Evolutionary conservation across 2,113 vertebrate genomes (phyloP).

Genomic region (Epinephelus cyanopodus): DNA sequence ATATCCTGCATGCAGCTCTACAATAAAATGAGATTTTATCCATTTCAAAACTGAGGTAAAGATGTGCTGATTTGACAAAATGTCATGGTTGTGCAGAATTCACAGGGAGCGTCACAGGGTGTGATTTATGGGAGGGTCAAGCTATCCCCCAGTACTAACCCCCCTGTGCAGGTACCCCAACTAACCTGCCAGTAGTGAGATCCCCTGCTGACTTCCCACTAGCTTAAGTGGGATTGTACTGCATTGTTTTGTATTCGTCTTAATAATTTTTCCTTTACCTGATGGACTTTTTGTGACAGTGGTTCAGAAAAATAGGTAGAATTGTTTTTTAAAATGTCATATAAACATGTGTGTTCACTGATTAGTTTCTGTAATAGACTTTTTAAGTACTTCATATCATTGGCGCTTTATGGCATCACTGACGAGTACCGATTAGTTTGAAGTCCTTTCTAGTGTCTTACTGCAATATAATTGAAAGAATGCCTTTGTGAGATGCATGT

Average conservation of each 20-base stretch:
- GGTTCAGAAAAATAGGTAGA: neutral
- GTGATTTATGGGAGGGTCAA: neutral
- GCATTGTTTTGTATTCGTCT: neutral
- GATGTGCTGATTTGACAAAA: too few relatives aligned
- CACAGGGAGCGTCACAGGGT: neutral
- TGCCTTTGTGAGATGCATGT: neutral
- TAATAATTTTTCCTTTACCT: neutral
- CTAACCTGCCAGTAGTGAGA: neutral
- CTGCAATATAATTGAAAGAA: conserved; percentile 8
- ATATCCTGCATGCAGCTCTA: too few relatives aligned
- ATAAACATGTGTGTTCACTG: neutral
- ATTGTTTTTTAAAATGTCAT: too few relatives aligned
- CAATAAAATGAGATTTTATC: too few relatives aligned
- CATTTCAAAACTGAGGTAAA: too few relatives aligned
- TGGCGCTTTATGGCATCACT: neutral
- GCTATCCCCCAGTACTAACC: neutral
- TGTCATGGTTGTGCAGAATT: too few relatives aligned
- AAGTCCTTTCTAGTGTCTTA: neutral
- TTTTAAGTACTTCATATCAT: neutral
- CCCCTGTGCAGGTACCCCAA: neutral
- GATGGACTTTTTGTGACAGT: neutral
- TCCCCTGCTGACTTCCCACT: neutral
- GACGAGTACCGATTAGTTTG: neutral
- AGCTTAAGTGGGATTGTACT: neutral
- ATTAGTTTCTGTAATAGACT: neutral